Conservation (phyloP, 2,113 vertebrate species). For the Catagonus wagneri region DNA sequence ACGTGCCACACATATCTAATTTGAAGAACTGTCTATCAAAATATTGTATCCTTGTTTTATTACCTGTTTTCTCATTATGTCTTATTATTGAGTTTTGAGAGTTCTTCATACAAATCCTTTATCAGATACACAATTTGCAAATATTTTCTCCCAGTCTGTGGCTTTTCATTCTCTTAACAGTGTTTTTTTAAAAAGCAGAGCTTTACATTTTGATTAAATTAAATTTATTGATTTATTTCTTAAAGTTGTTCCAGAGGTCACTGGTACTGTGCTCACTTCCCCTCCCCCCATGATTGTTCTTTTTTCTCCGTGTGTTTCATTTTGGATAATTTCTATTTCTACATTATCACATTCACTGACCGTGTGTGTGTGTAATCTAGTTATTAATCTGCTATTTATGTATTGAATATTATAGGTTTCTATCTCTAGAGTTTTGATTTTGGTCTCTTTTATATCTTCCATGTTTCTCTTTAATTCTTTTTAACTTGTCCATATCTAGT, state of each 20-base stretch:
- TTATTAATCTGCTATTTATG: not conserved
- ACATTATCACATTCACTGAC: not conserved
- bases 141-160: not conserved
- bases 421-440: not conserved
- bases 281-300: not conserved
- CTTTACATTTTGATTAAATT: constrained; percentile 14
- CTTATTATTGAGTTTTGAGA: constrained; percentile 16
- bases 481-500: not conserved
- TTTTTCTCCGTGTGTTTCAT: not conserved
- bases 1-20: not conserved
- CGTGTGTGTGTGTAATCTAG: not conserved
- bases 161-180: not conserved
- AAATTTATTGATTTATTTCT: not conserved
- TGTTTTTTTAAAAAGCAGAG: not conserved
- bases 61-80: not conserved
- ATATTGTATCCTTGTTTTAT: not conserved
- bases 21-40: not conserved
- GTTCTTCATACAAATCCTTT: not conserved
- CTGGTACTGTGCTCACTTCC: not conserved
- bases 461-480: not conserved
- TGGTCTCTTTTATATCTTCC: not conserved
- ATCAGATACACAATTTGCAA: not conserved
- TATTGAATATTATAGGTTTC: not conserved
- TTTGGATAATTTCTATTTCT: not conserved
- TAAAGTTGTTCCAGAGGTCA: not conserved